phyloP scores from a whole-genome alignment of 2,888 invertebrate species.

The Himalopsyche tibetana region DNA sequence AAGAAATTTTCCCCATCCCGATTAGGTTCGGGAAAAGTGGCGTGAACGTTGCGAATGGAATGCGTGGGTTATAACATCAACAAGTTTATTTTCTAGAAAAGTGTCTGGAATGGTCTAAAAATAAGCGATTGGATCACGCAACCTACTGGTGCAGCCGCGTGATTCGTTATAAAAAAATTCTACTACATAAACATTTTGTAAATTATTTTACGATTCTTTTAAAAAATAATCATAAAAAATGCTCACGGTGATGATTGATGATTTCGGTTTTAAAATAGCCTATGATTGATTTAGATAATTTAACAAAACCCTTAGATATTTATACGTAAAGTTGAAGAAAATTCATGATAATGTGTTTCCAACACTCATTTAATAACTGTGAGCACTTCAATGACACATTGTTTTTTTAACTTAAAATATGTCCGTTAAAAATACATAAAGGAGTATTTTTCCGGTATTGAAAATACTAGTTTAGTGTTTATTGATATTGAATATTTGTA shows the following conservation, averaged over 20 bases:
- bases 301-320: too few species aligned
- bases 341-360: too few species aligned
- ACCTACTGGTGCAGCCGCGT: neutral
- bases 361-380: too few species aligned
- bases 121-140: neutral
- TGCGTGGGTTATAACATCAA: conserved; percentile 1
- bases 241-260: too few species aligned
- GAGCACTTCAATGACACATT: too few species aligned
- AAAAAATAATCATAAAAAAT: neutral
- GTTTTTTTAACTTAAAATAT: too few species aligned
- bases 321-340: too few species aligned
- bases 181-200: neutral
- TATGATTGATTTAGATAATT: too few species aligned
- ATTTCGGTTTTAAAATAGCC: neutral
- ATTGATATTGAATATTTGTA: too few species aligned
- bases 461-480: too few species aligned
- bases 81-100: conserved; percentile 18
- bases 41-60: conserved; percentile 48
- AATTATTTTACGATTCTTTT: neutral
- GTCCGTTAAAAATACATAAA: too few species aligned
- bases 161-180: conserved; percentile 5
- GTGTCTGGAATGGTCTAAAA: conserved; percentile 31
- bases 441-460: too few species aligned
- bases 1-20: neutral
- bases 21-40: conserved; percentile 42